phyloP scores from a whole-genome alignment of 2,888 invertebrate genomes.

The Pelosia muscerda region DNA sequence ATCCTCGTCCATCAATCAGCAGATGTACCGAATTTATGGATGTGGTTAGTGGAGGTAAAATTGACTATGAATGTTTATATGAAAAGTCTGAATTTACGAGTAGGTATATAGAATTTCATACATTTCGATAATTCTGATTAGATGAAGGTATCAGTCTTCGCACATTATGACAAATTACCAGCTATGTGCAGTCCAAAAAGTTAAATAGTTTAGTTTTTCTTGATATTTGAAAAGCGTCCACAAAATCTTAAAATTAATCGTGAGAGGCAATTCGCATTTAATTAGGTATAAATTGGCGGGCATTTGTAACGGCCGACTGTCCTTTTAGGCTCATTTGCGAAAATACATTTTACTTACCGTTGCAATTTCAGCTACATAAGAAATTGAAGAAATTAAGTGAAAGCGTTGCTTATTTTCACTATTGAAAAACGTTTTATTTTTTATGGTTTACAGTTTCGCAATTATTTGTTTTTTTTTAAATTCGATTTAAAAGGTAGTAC shows the following conservation, averaged over 20 bases:
- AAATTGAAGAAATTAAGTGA: neutral
- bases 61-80: no score
- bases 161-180: no score
- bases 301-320: neutral
- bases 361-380: neutral
- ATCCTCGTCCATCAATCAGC: no score
- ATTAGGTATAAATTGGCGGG: neutral
- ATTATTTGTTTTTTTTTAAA: no score
- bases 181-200: no score
- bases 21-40: neutral
- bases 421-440: neutral
- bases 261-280: neutral
- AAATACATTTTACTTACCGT: conserved; percentile 3
- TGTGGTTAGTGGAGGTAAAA: neutral
- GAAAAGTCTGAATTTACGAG: no score
- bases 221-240: neutral
- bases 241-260: neutral
- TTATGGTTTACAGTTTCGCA: no score
- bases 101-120: no score
- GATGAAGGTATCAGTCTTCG: no score
- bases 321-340: neutral
- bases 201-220: no score
- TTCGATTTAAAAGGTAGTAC: no score
- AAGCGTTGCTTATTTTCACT: neutral
- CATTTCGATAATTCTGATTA: no score